phyloP scores from a whole-genome alignment of 1,140 invertebrate species.

The Drosophila melanica region DNA sequence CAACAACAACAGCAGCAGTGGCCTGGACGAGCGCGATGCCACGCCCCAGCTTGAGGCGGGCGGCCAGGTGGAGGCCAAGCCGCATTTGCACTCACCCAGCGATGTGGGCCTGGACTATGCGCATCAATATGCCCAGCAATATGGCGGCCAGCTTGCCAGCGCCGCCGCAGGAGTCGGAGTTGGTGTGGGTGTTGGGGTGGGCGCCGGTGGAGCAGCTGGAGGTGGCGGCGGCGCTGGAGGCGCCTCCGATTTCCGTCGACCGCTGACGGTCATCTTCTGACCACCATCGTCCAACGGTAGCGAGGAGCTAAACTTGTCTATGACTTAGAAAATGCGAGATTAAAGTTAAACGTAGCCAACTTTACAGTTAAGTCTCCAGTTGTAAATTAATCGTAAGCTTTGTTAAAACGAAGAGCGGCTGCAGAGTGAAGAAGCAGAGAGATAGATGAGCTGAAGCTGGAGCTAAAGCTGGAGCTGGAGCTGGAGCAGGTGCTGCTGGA shows the following conservation, averaged over 20 bases:
- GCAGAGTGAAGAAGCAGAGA: neutral
- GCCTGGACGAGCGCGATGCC: slow-evolving; percentile 73
- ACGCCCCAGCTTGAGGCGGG: slow-evolving; percentile 79
- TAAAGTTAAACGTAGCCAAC: slow-evolving; percentile 78
- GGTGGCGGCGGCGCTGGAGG: slow-evolving; percentile 70
- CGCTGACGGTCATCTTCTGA: slow-evolving; percentile 94
- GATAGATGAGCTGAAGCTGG: neutral
- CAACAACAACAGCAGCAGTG: slow-evolving; percentile 77
- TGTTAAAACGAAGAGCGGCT: slow-evolving; percentile 39
- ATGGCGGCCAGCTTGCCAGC: slow-evolving; percentile 74
- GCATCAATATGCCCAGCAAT: slow-evolving; percentile 82
- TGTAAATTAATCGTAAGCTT: slow-evolving; percentile 71
- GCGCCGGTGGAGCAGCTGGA: slow-evolving; percentile 83
- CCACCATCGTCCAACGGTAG: slow-evolving; percentile 85
- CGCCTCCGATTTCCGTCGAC: slow-evolving; percentile 90
- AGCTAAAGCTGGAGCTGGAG: neutral
- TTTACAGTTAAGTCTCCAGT: slow-evolving; percentile 69
- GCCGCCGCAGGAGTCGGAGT: slow-evolving; percentile 45
- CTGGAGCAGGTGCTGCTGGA: neutral
- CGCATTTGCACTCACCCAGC: slow-evolving; percentile 77
- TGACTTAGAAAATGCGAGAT: slow-evolving; percentile 78
- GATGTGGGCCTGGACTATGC: slow-evolving; percentile 79
- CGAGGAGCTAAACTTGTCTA: slow-evolving; percentile 80
- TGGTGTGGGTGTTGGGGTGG: slow-evolving; percentile 20
- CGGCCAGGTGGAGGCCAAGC: slow-evolving; percentile 65